These are phyloP conservation scores for Stenolophus ochropezus DNA, from an alignment of 2,888 invertebrate genomes.

Conservation along the genomic window DNA sequence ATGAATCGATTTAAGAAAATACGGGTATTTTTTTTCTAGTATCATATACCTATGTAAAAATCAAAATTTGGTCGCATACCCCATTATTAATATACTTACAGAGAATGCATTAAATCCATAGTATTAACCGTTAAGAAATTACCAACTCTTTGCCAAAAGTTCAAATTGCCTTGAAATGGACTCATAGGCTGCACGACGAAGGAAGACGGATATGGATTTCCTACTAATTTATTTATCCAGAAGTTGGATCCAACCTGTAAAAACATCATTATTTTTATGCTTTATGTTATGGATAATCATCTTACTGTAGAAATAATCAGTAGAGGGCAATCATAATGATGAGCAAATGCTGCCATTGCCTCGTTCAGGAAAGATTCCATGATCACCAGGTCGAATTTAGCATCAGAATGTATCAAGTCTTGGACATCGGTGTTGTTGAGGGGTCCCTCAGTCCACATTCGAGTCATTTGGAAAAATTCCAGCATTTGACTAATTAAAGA, in stretches of 20 bases:
- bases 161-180: conserved; percentile 72
- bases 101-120: not conserved
- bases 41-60: no score
- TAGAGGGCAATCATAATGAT: conserved; percentile 69
- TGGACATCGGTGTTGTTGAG: no score
- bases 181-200: conserved; percentile 74
- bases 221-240: conserved; percentile 73
- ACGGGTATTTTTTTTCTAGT: no score
- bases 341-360: conserved; percentile 71
- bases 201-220: conserved; percentile 73
- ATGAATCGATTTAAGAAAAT: no score
- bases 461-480: no score
- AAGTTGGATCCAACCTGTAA: conserved; percentile 69
- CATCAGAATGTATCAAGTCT: conserved; percentile 68
- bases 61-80: no score
- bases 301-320: conserved; percentile 71
- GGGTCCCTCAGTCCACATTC: no score
- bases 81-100: not conserved
- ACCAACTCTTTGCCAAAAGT: conserved; percentile 75
- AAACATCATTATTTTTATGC: not conserved
- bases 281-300: not conserved
- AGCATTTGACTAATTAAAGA: no score
- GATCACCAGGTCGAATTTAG: conserved; percentile 72
- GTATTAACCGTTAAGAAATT: conserved; percentile 71
- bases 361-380: conserved; percentile 75